These are phyloP conservation scores for Brenthis daphne DNA, from an alignment of 2,888 invertebrate species.

Conservation along the genomic window DNA sequence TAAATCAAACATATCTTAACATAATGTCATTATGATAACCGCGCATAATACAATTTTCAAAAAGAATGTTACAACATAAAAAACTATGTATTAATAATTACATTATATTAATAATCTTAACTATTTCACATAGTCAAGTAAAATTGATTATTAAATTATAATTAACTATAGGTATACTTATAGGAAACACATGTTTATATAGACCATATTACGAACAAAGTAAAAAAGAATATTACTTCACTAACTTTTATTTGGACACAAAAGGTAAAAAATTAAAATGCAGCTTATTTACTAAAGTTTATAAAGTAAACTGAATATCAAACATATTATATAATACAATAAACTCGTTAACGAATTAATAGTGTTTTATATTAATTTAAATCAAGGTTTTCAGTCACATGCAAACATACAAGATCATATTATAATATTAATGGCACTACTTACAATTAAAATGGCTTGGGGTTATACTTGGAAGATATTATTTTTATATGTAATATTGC, in stretches of 20 bases:
- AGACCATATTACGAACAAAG: too few species aligned
- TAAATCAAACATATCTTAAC: conserved; percentile 31
- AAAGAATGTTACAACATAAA: conserved; percentile 28
- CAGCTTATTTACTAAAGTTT: neutral
- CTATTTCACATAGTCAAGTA: conserved; percentile 7
- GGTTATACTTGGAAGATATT: conserved; percentile 45
- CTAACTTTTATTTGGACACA: neutral
- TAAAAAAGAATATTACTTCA: neutral
- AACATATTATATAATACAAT: conserved; percentile 2
- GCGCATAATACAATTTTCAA: conserved; percentile 17
- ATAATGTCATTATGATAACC: conserved; percentile 29
- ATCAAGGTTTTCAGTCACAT: conserved; percentile 28
- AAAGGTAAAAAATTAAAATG: conserved; percentile 14
- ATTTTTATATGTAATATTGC: conserved; percentile 27
- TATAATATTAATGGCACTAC: conserved; percentile 32
- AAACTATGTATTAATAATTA: conserved; percentile 12
- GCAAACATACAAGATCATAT: conserved; percentile 21
- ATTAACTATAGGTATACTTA: conserved; percentile 20
- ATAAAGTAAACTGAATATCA: neutral
- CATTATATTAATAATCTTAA: conserved; percentile 16
- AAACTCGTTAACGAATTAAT: conserved; percentile 13
- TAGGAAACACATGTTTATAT: conserved; percentile 16
- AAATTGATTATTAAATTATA: conserved; percentile 10
- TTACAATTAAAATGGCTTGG: conserved; percentile 38
- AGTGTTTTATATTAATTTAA: conserved; percentile 12